Evolutionary conservation across 2,113 vertebrate species (phyloP).

Genomic region (human): GRCh38 chr12:106791001-106791500

Average conservation of each 20-base stretch:
- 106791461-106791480: slow-evolving; percentile 32
- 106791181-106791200: not conserved
- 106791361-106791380: not conserved
- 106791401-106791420: not conserved
- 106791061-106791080: not conserved
- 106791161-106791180: not conserved
- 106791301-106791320: slow-evolving; percentile 29
- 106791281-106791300: slow-evolving; percentile 18
- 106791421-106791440: not conserved
- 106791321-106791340: not conserved
- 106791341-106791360: not conserved
- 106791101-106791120: not conserved
- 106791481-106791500: not conserved
- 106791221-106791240: not conserved
- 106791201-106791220: not conserved
- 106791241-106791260: not conserved
- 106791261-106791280: not conserved
- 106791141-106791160: not conserved
- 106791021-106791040: not conserved
- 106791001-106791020: not conserved
- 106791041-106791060: not conserved
- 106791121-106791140: not conserved
- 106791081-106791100: slow-evolving; percentile 25
- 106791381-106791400: not conserved
- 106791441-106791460: slow-evolving; percentile 44